These are phyloP conservation scores for Menura novaehollandiae DNA, from an alignment of 2,113 vertebrate genomes.

Conservation along the genomic window DNA sequence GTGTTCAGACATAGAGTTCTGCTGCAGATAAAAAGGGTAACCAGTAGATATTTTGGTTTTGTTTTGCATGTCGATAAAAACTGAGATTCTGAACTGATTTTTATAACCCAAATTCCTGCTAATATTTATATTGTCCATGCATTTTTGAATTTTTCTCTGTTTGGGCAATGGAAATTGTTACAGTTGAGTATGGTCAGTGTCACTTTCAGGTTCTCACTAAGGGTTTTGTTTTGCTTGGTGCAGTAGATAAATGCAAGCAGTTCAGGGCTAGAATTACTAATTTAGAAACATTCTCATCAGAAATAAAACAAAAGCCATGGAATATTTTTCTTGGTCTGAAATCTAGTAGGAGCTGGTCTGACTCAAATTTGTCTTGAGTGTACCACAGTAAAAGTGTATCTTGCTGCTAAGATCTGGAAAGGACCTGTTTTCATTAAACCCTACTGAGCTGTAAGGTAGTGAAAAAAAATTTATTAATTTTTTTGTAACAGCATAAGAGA, in stretches of 20 bases:
- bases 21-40: not conserved
- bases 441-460: not conserved
- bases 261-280: not conserved
- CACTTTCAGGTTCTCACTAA: not conserved
- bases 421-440: not conserved
- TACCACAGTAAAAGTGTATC: not conserved
- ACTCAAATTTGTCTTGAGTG: not conserved
- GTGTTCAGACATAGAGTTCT: not conserved
- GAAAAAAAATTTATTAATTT: not conserved
- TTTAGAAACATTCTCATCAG: not conserved
- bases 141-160: not conserved
- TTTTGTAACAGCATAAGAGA: not conserved
- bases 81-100: not conserved
- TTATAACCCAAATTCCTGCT: not conserved
- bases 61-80: not conserved
- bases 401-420: not conserved
- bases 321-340: slow-evolving; percentile 11
- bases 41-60: not conserved
- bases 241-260: not conserved
- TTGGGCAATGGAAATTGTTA: not conserved
- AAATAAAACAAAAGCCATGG: not conserved
- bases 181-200: not conserved
- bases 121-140: not conserved
- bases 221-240: not conserved
- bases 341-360: not conserved